Percentiles rank a stretch among this genome's conserved stretches.
phyloP scores from a whole-genome alignment of 1,140 invertebrate genomes.

The Lanistes nyassanus region DNA sequence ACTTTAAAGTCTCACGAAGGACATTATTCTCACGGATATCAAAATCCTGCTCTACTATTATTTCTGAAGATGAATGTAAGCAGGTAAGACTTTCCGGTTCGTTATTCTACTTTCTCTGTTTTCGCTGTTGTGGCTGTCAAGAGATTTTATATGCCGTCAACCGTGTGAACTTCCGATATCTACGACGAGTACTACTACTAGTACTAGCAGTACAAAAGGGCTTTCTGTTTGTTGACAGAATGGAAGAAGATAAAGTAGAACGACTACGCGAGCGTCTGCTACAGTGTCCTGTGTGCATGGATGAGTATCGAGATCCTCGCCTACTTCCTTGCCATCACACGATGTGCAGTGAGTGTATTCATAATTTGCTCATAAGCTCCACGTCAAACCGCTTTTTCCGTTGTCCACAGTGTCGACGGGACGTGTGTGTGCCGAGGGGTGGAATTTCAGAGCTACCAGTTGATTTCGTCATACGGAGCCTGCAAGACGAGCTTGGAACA shows the following conservation, averaged over 20 bases:
- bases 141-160: too few relatives aligned
- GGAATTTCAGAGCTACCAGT: constrained; percentile 57
- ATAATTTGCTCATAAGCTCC: constrained; percentile 49
- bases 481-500: constrained; percentile 56
- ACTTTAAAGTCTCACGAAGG: too few relatives aligned
- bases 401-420: constrained; percentile 55
- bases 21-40: too few relatives aligned
- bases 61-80: too few relatives aligned
- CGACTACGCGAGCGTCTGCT: constrained; percentile 52
- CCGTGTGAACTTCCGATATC: too few relatives aligned
- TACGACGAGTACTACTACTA: too few relatives aligned
- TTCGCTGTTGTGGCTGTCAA: too few relatives aligned
- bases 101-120: too few relatives aligned
- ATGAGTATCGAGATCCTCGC: constrained; percentile 58
- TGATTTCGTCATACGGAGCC: constrained; percentile 58
- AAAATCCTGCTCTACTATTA: too few relatives aligned
- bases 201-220: too few relatives aligned
- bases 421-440: constrained; percentile 54
- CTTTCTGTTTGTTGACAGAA: constrained; percentile 16
- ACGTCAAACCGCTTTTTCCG: constrained; percentile 52
- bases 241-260: constrained; percentile 57
- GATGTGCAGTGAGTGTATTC: constrained; percentile 53
- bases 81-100: too few relatives aligned
- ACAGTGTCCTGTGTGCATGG: constrained; percentile 59
- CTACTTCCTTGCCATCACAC: constrained; percentile 60